Evolutionary conservation across 2,888 invertebrate genomes (phyloP), one percentile per base, ranked within the genome.

Genomic region (Hirtodrosophila cameraria): DNA sequence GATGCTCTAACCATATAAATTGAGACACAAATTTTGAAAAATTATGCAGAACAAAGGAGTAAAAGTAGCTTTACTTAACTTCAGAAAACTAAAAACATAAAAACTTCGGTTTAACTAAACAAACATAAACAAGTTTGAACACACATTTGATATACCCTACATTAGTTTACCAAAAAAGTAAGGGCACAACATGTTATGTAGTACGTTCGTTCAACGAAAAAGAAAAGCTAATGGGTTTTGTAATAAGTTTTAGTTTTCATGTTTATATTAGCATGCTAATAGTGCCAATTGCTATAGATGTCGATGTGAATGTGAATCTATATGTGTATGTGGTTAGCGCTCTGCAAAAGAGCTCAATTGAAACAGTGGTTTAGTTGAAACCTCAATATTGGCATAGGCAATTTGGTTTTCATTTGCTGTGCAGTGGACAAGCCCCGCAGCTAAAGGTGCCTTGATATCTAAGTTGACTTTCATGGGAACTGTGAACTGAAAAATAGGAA

Each of bases 241-340:
- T 84, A 82, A 82, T 84, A 81, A 81, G 82, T 82, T 82, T 79
- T 64, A 81, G 84, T 84, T 83, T 81, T 60, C 78, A 82, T 82
- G 82, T 82, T 84, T 82, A 84, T 82, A 84, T 82, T 82, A 75
- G 84, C 82, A 82, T 82, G 69, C 73, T 74, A 84, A 84, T 80
- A 61, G 70, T 59, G 63, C 70, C 74, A 71, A 76, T 62, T 74
- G 67, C 67, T 39, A 2, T 27, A 45, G 60, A 52, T 54, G 15
- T 49, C n/a, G 13, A 23, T 16, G 25, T 11, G 49, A 15, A 36
- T 7, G 30, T 9, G 35, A n/a, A n/a, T n/a, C n/a, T 39, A 33
- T 50, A 15, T 53, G 30, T 9, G 35, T 13, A 13, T 35, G 58
- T 15, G 33, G 61, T 16, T 45, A 5, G 41, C 6, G 31, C 9